phyloP scores from a whole-genome alignment of 2,797 vertebrate genomes.

The Spinibarbus caldwelli region DNA sequence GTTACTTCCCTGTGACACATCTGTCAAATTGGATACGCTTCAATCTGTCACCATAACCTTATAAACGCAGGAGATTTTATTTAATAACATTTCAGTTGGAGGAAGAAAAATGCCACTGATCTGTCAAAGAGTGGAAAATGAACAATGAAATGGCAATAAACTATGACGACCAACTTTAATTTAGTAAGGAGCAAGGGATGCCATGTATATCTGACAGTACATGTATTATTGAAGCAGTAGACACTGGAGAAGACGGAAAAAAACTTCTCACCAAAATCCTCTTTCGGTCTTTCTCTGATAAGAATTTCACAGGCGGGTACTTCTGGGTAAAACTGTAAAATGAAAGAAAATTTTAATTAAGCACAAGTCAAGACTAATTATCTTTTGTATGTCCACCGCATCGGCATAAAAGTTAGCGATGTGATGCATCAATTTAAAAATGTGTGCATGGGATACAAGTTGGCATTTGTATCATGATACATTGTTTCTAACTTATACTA shows the following conservation, averaged over 20 bases:
- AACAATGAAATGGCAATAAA: neutral
- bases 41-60: no score
- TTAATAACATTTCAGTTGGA: neutral
- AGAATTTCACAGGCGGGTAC: constrained; percentile 97
- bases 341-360: neutral
- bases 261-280: constrained; percentile 91
- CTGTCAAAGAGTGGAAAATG: neutral
- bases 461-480: no score
- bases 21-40: neutral
- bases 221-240: neutral
- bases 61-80: no score
- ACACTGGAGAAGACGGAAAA: neutral
- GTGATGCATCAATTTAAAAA: no score
- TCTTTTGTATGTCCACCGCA: neutral
- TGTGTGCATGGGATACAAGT: no score
- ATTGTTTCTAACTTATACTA: no score
- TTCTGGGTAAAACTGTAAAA: constrained; percentile 91
- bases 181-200: neutral
- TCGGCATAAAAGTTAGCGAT: no score
- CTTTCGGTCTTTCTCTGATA: constrained; percentile 98
- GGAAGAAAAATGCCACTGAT: neutral
- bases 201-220: neutral
- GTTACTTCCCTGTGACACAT: neutral
- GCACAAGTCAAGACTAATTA: neutral
- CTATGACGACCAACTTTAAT: neutral